Evolutionary conservation across 2,888 invertebrate genomes (phyloP).

Genomic region (Cetonia aurata): DNA sequence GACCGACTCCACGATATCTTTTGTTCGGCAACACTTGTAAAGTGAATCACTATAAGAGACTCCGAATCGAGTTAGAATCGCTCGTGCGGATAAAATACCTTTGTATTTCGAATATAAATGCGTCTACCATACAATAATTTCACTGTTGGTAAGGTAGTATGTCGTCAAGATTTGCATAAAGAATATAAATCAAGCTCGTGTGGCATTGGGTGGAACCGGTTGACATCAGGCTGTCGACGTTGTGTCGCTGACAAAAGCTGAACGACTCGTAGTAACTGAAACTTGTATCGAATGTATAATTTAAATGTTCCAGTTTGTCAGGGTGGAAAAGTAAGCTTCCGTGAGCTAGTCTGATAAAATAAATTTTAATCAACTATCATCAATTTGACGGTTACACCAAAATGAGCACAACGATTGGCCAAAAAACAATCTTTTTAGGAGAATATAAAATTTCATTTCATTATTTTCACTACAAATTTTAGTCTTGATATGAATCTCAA

Average conservation of each 20-base stretch:
- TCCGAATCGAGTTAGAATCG: conserved; percentile 41
- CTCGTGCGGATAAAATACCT: conserved; percentile 46
- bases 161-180: conserved; percentile 45
- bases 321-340: conserved; percentile 3
- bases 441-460: no score
- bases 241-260: conserved; percentile 14
- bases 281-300: conserved; percentile 28
- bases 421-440: no score
- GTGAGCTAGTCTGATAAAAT: background rate
- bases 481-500: no score
- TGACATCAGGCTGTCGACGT: background rate
- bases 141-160: conserved; percentile 31
- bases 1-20: conserved; percentile 30
- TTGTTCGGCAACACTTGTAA: conserved; percentile 38
- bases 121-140: conserved; percentile 45
- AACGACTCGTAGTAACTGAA: conserved; percentile 12
- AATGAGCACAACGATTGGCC: no score
- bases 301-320: conserved; percentile 1
- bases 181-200: conserved; percentile 38
- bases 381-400: no score
- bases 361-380: no score
- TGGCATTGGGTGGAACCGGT: background rate
- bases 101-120: conserved; percentile 47
- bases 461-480: no score
- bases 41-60: conserved; percentile 39